A percentile compares a stretch with the other conserved stretches of the same genome.
Conservation (phyloP, 2,113 vertebrate species). For the Hymenochirus boettgeri region DNA sequence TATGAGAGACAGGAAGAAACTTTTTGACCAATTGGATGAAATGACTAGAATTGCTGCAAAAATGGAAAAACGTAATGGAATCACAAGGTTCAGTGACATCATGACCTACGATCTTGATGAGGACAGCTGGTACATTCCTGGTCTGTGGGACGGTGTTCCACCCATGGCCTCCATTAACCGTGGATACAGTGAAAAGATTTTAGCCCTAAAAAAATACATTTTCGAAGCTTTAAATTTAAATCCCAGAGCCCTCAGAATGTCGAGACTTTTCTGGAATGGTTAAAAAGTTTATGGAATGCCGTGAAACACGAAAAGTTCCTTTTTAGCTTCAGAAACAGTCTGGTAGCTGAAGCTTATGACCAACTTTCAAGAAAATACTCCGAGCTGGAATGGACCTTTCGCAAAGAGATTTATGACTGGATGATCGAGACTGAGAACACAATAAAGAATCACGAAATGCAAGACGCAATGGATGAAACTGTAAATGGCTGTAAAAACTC, state of each 20-base stretch:
- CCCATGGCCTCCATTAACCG: constrained; percentile 55
- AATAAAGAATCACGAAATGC: constrained; percentile 40
- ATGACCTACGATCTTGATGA: constrained; percentile 37
- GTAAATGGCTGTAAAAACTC: not conserved
- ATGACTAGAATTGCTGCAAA: constrained; percentile 58
- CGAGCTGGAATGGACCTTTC: constrained; percentile 49
- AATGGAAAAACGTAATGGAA: constrained; percentile 58
- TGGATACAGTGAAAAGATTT: constrained; percentile 55
- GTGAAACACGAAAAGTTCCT: constrained; percentile 31
- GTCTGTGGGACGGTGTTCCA: constrained; percentile 53
- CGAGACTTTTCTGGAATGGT: constrained; percentile 52
- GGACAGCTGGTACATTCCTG: constrained; percentile 55
- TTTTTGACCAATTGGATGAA: constrained; percentile 59
- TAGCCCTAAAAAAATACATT: constrained; percentile 35
- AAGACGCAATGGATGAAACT: constrained; percentile 1
- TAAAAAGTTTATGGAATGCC: constrained; percentile 48
- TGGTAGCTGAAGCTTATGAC: constrained; percentile 41
- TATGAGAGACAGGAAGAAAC: constrained; percentile 55
- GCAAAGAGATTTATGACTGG: constrained; percentile 56
- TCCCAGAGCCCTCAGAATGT: constrained; percentile 48
- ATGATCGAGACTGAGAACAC: constrained; percentile 41
- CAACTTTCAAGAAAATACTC: constrained; percentile 41
- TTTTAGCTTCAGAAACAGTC: constrained; percentile 41
- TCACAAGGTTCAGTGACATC: constrained; percentile 44
- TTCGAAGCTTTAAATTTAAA: constrained; percentile 50